Conservation (phyloP, 2,797 vertebrate genomes). For the Ara ararauna region DNA sequence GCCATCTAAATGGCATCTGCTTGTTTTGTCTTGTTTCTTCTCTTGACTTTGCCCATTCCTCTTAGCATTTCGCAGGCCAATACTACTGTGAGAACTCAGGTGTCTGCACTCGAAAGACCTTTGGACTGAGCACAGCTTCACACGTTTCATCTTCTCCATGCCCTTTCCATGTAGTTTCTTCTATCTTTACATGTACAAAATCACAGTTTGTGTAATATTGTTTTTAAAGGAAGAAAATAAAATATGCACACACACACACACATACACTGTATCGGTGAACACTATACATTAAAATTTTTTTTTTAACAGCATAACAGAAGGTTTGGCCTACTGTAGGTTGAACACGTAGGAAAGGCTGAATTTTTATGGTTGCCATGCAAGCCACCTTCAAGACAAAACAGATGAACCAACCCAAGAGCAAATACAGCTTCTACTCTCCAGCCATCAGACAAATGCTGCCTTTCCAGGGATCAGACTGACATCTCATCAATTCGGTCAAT, state of each 20-base stretch:
- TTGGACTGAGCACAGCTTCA: constrained; percentile 18
- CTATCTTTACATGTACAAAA: constrained; percentile 22
- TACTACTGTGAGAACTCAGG: neutral
- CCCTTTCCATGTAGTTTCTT: neutral
- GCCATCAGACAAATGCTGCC: neutral
- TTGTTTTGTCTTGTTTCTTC: neutral
- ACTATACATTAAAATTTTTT: constrained; percentile 72
- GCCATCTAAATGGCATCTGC: neutral
- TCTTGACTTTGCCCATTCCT: neutral
- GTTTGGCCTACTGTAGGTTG: constrained; percentile 63
- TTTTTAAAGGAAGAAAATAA: constrained; percentile 63
- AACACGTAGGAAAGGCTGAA: constrained; percentile 46
- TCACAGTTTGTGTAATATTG: neutral
- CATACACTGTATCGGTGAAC: constrained; percentile 52
- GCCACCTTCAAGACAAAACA: constrained; percentile 60
- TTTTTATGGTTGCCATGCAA: constrained; percentile 60
- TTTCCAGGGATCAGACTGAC: constrained; percentile 11
- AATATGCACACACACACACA: constrained; percentile 18
- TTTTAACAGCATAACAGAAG: constrained; percentile 76
- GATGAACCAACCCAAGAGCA: constrained; percentile 40
- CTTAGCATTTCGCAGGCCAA: constrained; percentile 3
- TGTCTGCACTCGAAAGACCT: neutral
- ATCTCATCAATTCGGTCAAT: neutral
- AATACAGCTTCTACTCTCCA: constrained; percentile 29
- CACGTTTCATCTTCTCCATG: neutral